Base-by-base conservation (phyloP, 2,113 vertebrate genomes). In the Megaptera novaeangliae region DNA sequence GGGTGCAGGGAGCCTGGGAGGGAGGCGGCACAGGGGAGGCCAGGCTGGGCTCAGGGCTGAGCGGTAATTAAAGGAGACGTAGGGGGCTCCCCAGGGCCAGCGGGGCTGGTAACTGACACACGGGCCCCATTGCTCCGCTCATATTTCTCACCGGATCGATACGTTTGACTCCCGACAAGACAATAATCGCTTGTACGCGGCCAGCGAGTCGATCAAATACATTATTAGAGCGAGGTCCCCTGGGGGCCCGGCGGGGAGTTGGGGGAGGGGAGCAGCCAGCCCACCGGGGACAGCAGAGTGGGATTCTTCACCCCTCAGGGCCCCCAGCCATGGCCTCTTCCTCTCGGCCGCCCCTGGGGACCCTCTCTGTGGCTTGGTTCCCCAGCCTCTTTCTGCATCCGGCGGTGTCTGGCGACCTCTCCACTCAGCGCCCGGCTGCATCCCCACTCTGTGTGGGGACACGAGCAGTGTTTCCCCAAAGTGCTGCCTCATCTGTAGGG, bases 121-220 rank as follows among this genome's bases (percentile, higher is more conserved):
- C 99, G 99, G 99, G 99, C 99, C 99, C 99, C 99, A 99, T 99
- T 99, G 99, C 98, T 99, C 99, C 99, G 99, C 99, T 99, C 99
- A 99, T 99, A 99, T 99, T 99, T 99, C 99, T 99, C 99, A 98
- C 99, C 98, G 98, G 99, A 99, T 99, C 99, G 99, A 99, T 99
- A 99, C 99, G 99, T 99, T 99, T 99, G 99, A 99, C 99, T 99
- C 99, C 99, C 99, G 99, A 99, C 99, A 99, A 99, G 99, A 99
- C 99, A 99, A 99, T 99, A 99, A 99, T 99, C 99, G 99, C 99
- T 99, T 99, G 99, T 99, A 99, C 99, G 99, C 99, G 99, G 98
- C 99, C 99, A 98, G 99, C 99, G 97, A 98, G 98, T 99, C 99
- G 99, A 99, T 99, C 99, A 99, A 99, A 98, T 98, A 99, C 99